phyloP scores from a whole-genome alignment of 2,888 invertebrate species.

The Drosophila merina region DNA sequence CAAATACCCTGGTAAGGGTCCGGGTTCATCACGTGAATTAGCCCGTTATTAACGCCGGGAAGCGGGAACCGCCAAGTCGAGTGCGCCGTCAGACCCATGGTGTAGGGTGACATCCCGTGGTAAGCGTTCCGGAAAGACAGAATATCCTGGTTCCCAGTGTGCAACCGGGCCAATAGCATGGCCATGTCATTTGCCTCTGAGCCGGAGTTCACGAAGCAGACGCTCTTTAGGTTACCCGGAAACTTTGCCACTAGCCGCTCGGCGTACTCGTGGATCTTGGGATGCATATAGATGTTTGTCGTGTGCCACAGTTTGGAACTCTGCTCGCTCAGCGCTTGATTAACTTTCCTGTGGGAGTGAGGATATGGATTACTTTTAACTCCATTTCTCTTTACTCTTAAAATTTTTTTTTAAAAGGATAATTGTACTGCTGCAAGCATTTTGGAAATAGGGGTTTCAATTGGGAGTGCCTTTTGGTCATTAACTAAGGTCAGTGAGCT shows the following conservation, averaged over 20 bases:
- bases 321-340: conserved; percentile 91
- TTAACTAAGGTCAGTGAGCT: too few relatives aligned
- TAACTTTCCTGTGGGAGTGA: conserved; percentile 89
- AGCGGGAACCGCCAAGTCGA: conserved; percentile 91
- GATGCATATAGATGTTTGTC: conserved; percentile 95
- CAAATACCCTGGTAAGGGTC: conserved; percentile 96
- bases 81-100: conserved; percentile 92
- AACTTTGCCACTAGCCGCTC: conserved; percentile 91
- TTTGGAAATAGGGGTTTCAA: too few relatives aligned
- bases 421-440: too few relatives aligned
- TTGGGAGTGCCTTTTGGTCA: too few relatives aligned
- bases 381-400: too few relatives aligned
- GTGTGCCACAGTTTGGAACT: conserved; percentile 94
- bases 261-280: conserved; percentile 95
- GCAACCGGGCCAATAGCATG: conserved; percentile 91
- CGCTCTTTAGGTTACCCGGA: conserved; percentile 94
- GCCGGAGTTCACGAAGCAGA: conserved; percentile 97
- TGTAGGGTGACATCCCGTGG: conserved; percentile 94
- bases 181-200: conserved; percentile 99
- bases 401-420: too few relatives aligned
- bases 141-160: conserved; percentile 93
- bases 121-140: conserved; percentile 95
- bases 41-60: conserved; percentile 88
- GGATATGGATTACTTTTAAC: neutral
- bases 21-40: conserved; percentile 95